Evolutionary conservation across 2,888 invertebrate genomes (phyloP).

Genomic region (Strigamia transsilvanica): DNA sequence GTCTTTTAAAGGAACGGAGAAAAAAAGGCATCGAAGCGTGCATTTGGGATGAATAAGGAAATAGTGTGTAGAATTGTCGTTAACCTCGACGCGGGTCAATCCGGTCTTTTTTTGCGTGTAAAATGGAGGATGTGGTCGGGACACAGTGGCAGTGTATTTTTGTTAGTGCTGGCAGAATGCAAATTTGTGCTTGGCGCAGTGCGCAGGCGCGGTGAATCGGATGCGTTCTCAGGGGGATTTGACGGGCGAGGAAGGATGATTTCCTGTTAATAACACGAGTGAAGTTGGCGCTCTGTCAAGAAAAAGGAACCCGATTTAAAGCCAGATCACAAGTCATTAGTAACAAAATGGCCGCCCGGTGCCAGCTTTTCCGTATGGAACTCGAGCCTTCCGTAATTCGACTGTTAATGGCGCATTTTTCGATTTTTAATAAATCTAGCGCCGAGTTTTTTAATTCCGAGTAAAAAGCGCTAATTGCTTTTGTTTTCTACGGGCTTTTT

Average conservation of each 20-base stretch:
- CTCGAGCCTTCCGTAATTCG: background rate
- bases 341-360: constrained; percentile 16
- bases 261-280: constrained; percentile 39
- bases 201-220: constrained; percentile 29
- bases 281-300: constrained; percentile 20
- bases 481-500: too few relatives aligned
- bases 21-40: constrained; percentile 6
- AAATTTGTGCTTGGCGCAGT: constrained; percentile 32
- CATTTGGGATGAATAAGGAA: constrained; percentile 42
- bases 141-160: constrained; percentile 17
- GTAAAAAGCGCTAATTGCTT: too few relatives aligned
- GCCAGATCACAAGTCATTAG: constrained; percentile 28
- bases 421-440: too few relatives aligned
- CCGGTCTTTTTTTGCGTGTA: background rate
- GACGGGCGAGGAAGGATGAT: constrained; percentile 32
- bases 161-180: constrained; percentile 31
- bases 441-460: too few relatives aligned
- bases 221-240: constrained; percentile 13
- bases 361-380: background rate
- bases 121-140: constrained; percentile 5
- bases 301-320: background rate
- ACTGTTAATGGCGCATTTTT: too few relatives aligned
- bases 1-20: background rate
- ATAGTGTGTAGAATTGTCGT: constrained; percentile 36
- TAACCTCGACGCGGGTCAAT: constrained; percentile 17